Conservation (phyloP, 2,797 vertebrate genomes). For the Echeneis naucrates region DNA sequence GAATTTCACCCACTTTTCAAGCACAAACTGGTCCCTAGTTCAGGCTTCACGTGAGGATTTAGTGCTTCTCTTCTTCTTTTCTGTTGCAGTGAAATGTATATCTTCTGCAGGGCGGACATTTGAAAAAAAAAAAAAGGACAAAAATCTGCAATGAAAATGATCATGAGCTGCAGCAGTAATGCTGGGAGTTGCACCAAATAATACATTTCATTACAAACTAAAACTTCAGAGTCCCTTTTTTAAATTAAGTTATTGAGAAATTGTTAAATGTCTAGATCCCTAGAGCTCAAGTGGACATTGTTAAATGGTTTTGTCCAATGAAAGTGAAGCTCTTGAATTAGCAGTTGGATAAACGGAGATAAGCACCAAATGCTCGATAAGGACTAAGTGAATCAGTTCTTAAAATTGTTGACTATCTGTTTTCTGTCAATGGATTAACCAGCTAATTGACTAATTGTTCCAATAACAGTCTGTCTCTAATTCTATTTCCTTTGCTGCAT, state of each 20-base stretch:
- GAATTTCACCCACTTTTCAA: slow-evolving; percentile 1
- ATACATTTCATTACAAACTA: slow-evolving; percentile 6
- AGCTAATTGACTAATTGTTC: neutral
- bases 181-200: neutral
- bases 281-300: slow-evolving; percentile 19
- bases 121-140: neutral
- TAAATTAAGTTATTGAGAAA: neutral
- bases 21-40: neutral
- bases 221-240: neutral
- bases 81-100: neutral
- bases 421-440: neutral
- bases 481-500: neutral
- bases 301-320: slow-evolving; percentile 13
- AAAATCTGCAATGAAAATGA: neutral
- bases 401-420: slow-evolving; percentile 4
- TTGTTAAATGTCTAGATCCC: neutral
- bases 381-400: neutral
- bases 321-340: neutral
- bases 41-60: neutral
- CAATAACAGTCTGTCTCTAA: neutral
- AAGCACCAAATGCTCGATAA: neutral
- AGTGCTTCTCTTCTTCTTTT: neutral
- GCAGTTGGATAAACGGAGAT: neutral
- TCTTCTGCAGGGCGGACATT: neutral
- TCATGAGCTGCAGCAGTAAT: neutral